Evolutionary conservation across 2,888 invertebrate genomes (phyloP).

Genomic region (Chirona hameri): DNA sequence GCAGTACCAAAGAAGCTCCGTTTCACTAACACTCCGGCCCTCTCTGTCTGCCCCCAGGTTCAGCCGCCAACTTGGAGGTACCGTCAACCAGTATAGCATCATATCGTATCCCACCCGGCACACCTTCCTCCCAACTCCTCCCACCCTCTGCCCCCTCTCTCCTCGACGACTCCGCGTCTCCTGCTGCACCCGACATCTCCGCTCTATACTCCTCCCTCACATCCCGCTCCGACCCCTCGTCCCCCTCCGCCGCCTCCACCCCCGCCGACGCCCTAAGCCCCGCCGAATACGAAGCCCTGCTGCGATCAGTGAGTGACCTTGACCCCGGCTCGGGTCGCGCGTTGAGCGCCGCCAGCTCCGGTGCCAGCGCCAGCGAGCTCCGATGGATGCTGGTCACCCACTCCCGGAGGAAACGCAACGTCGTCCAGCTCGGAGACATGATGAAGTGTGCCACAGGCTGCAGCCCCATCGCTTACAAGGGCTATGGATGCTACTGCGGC

Average conservation of each 20-base stretch:
- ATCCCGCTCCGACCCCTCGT: neutral
- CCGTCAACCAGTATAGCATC: too few species aligned
- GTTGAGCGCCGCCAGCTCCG: neutral
- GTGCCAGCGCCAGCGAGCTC: neutral
- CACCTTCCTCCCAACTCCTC: too few species aligned
- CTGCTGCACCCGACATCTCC: too few species aligned
- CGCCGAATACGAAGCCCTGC: neutral
- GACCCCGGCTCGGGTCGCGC: neutral
- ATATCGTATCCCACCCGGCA: too few species aligned
- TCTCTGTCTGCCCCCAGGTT: too few species aligned
- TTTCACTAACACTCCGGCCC: too few species aligned
- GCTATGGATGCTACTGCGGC: conserved; percentile 87
- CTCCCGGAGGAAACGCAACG: conserved; percentile 36
- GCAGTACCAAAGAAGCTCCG: too few species aligned
- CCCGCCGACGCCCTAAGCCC: neutral
- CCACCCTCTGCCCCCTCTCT: too few species aligned
- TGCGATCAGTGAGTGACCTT: neutral
- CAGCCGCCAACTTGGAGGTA: too few species aligned
- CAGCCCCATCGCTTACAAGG: conserved; percentile 75
- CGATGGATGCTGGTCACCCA: conserved; percentile 13
- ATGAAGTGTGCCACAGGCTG: conserved; percentile 79
- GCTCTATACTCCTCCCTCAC: too few species aligned
- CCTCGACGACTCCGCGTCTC: too few species aligned
- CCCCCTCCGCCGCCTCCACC: neutral
- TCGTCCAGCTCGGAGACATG: conserved; percentile 71